Conservation (phyloP, 1,140 invertebrate species). For the Lordiphosa stackelbergi region DNA sequence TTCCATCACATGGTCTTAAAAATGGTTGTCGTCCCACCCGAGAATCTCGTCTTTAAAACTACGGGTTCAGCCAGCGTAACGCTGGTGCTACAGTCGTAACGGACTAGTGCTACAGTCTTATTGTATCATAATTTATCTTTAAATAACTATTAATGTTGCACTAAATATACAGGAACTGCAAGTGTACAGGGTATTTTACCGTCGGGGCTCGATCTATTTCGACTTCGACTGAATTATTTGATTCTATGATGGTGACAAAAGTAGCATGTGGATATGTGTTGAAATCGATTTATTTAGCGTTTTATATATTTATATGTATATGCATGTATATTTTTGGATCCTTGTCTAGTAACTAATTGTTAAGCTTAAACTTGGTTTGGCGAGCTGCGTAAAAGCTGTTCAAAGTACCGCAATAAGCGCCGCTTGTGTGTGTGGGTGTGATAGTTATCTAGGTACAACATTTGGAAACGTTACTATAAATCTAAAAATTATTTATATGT, state of each 20-base stretch:
- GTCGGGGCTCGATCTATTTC: no score
- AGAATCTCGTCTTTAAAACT: no score
- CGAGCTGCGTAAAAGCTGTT: conserved; percentile 35
- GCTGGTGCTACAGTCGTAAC: no score
- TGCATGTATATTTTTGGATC: conserved; percentile 23
- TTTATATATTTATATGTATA: conserved; percentile 28
- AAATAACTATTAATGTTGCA: no score
- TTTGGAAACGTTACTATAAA: conserved; percentile 42
- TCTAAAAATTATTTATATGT: conserved; percentile 26
- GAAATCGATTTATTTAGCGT: conserved; percentile 55
- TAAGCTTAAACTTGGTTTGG: conserved; percentile 33
- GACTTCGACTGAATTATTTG: background rate
- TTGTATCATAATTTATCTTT: no score
- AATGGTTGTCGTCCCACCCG: no score
- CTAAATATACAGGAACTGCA: no score
- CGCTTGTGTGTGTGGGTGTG: conserved; percentile 9
- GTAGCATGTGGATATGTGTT: conserved; percentile 19
- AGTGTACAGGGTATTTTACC: no score
- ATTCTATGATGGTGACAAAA: conserved; percentile 2
- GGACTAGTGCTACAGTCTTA: no score
- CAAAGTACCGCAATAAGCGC: conserved; percentile 38
- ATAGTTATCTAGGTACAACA: conserved; percentile 47
- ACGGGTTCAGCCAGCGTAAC: no score
- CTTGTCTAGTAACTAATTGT: conserved; percentile 33
- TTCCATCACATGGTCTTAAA: no score